A percentile compares a stretch with the other conserved stretches of the same genome.
Evolutionary conservation across 2,113 vertebrate species (phyloP).

Genomic region (Atractosteus spatula): DNA sequence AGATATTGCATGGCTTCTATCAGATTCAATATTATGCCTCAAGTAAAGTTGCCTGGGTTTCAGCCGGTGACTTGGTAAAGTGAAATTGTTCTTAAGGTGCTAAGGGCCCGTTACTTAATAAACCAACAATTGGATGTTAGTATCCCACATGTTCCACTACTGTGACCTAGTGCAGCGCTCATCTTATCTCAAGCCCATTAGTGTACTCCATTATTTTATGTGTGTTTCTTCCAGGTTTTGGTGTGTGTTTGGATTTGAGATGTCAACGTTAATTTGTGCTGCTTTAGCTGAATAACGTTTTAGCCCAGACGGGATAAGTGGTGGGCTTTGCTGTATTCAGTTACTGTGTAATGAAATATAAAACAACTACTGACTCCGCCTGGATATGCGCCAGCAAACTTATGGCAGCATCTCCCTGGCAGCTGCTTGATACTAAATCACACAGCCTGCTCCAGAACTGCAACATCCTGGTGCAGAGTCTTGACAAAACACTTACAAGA

Average conservation of each 20-base stretch:
- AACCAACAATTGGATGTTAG: not conserved
- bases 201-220: not conserved
- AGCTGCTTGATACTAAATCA: constrained; percentile 63
- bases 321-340: constrained; percentile 39
- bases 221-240: not conserved
- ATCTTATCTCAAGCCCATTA: constrained; percentile 1
- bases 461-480: constrained; percentile 2
- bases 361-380: constrained; percentile 48
- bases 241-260: constrained; percentile 31
- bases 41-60: too few relatives aligned
- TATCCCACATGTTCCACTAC: not conserved
- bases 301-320: constrained; percentile 14
- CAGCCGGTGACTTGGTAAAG: too few relatives aligned
- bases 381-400: constrained; percentile 38
- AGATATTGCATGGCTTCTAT: too few relatives aligned
- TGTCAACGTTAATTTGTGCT: constrained; percentile 39
- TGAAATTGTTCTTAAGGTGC: not conserved
- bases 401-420: constrained; percentile 42
- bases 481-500: constrained; percentile 26
- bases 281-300: constrained; percentile 19
- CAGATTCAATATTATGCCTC: too few relatives aligned
- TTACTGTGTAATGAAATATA: constrained; percentile 59
- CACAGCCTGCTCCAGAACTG: constrained; percentile 26
- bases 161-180: not conserved
- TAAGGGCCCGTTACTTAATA: not conserved